Base-by-base conservation (phyloP, 2,113 vertebrate species). In the Ammodytes dubius region DNA sequence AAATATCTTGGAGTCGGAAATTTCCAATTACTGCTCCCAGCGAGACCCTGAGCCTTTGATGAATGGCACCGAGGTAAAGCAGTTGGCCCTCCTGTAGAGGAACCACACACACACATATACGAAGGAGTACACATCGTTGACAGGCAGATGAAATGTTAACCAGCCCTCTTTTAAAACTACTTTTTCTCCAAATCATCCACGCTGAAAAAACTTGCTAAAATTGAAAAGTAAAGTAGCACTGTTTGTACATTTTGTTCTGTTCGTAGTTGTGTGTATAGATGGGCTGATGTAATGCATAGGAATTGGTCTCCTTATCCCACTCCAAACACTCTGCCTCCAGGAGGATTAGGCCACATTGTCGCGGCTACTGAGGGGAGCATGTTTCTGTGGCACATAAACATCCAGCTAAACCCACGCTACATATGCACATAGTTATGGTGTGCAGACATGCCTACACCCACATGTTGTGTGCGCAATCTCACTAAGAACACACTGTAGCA, bases 1-100 rank as follows among this genome's bases (percentile, higher is more conserved):
- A 87, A 92, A 81, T 85, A 88, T 78, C 77, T 59, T 79, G 77
- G 88, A 87, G 80, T 87, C 81, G 70, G 84, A 88, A 86, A 89
- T 88, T 78, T 88, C 82, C 75, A 89, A 88, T 93, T 89, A 92
- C 65, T 71, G 73, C 78, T 87, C 86, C 75, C 75, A 71, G 85
- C 53, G 35, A 86, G 81, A 82, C 70, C 64, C n/a, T 53, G 52
- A 79, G 78, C 49, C 81, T 88, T 79, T 84, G 73, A 88, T 87
- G 70, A 88, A 90, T 85, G 77, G 43, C 78, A 67, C 42, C 2
- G 17, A 85, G 45, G 37, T 53, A 45, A 57, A 84, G 76, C 77
- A 53, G 74, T 37, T 76, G 37, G 54, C 19, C 59, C 66, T 77
- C 57, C 78, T 69, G 50, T 60, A 71, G 58, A 60, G 74, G 75